These are phyloP conservation scores for Tetragnatha versicolor DNA, from an alignment of 1,140 invertebrate species.

Conservation along the genomic window DNA sequence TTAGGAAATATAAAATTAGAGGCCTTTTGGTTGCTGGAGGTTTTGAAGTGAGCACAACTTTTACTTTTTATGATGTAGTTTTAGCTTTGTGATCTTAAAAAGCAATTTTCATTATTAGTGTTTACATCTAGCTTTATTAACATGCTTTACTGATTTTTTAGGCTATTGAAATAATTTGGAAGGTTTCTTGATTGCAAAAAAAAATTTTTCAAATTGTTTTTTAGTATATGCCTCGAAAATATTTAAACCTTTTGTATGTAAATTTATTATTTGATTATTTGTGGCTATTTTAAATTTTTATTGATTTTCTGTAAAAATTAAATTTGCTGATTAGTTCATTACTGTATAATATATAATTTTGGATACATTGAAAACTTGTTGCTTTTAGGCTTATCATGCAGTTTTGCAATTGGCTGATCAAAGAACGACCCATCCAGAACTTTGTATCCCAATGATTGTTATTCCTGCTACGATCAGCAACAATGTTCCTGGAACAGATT, in stretches of 20 bases:
- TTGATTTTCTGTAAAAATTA: background rate
- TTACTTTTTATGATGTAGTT: background rate
- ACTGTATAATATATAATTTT: background rate
- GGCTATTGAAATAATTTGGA: no score
- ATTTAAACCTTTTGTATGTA: background rate
- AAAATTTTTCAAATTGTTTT: background rate
- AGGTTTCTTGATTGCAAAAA: no score
- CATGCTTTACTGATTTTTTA: no score
- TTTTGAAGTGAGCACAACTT: conserved; percentile 71
- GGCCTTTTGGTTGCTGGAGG: conserved; percentile 94
- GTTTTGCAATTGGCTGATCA: conserved; percentile 78
- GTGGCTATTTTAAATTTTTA: background rate
- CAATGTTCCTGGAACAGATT: conserved; percentile 83
- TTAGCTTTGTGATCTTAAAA: background rate
- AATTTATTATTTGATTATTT: background rate
- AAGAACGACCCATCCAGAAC: conserved; percentile 80
- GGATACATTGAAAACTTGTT: background rate
- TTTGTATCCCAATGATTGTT: conserved; percentile 93
- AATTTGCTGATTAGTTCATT: background rate
- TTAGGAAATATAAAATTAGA: conserved; percentile 90
- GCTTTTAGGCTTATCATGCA: conserved; percentile 79
- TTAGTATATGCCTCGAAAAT: background rate
- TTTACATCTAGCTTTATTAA: no score
- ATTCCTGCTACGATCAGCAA: conserved; percentile 98
- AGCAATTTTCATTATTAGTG: no score